Percentiles rank a stretch among this genome's conserved stretches.
Evolutionary conservation across 2,797 vertebrate genomes (phyloP).

Genomic region (Girardinus metallicus): DNA sequence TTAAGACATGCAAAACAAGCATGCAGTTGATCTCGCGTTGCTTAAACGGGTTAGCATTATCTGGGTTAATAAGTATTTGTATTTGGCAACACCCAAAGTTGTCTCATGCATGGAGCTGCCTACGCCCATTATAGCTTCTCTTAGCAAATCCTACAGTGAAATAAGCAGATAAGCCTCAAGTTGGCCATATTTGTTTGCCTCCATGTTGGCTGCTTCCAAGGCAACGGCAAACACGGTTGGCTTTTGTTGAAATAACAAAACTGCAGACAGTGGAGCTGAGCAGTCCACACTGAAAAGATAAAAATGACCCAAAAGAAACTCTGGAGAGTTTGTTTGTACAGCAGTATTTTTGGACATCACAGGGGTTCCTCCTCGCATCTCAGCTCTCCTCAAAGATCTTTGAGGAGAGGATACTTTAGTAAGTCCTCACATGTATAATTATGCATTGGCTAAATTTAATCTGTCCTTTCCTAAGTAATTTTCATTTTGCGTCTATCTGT

Average conservation of each 20-base stretch:
- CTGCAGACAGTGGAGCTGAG: slow-evolving; percentile 44
- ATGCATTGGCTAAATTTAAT: neutral
- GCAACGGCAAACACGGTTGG: slow-evolving; percentile 45
- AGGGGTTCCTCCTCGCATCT: slow-evolving; percentile 26
- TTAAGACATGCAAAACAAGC: slow-evolving; percentile 18
- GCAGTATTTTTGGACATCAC: slow-evolving; percentile 22
- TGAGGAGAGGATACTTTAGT: slow-evolving; percentile 35
- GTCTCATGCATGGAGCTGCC: slow-evolving; percentile 59
- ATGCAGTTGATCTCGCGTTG: slow-evolving; percentile 48
- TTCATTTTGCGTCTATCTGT: neutral
- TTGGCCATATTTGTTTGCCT: slow-evolving; percentile 69
- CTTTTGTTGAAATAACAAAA: slow-evolving; percentile 56
- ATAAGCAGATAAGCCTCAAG: slow-evolving; percentile 59
- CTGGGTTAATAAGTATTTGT: slow-evolving; percentile 74
- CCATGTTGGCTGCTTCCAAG: slow-evolving; percentile 61
- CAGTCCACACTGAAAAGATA: slow-evolving; percentile 27
- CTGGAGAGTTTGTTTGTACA: slow-evolving; percentile 5
- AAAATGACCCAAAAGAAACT: slow-evolving; percentile 33
- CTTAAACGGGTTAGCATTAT: slow-evolving; percentile 61
- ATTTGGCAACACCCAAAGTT: slow-evolving; percentile 76
- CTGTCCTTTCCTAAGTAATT: neutral
- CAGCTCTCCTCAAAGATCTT: slow-evolving; percentile 27
- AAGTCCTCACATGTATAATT: neutral
- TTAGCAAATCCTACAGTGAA: slow-evolving; percentile 54
- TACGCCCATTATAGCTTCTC: slow-evolving; percentile 61